Evolutionary conservation across 1,140 invertebrate genomes (phyloP), one percentile per base, ranked within the genome.

Genomic region (Ooceraea biroi): DNA sequence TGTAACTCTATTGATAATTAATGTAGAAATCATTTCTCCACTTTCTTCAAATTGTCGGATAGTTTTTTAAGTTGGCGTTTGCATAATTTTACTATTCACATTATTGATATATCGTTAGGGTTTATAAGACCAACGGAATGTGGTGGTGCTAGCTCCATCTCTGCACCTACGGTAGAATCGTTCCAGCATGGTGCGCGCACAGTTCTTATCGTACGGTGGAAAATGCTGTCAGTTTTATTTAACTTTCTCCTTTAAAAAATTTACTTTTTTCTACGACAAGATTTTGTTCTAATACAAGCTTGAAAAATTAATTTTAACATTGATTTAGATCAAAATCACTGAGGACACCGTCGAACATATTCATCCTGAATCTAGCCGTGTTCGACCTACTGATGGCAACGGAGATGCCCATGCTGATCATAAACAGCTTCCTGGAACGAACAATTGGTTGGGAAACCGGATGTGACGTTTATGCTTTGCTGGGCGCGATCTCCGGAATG

Each of bases 281-380:
- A 50, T 65, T 36, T n/a, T n/a, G n/a, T n/a, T n/a, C n/a, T n/a
- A n/a, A n/a, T n/a, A n/a, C n/a, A n/a, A n/a, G n/a, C n/a, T n/a
- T n/a, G n/a, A n/a, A n/a, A n/a, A n/a, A n/a, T 69, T n/a, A 17
- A 46, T 55, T 55, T 27, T 7, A 25, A 30, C 48, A n/a, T 41
- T 74, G 19, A 50, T 74, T 93, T 91, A 96, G 96, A 61, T 96
- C 97, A 0, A 97, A 97, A 91, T 95, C 95, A 19, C 92, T 98
- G 57, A 95, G 97, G 30, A 97, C 97, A 5, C 96, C 97, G 0
- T 97, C 97, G 48, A 98, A 98, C 92, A 95, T 97, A 93, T 96
- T 98, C 74, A 95, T 98, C 0, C 95, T 97, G 17, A 98, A 97
- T 93, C 93, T 97, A 85, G 97, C 97, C 0, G 82, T 97, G 17